phyloP scores from a whole-genome alignment of 2,113 vertebrate genomes.

The Cepphus grylle region DNA sequence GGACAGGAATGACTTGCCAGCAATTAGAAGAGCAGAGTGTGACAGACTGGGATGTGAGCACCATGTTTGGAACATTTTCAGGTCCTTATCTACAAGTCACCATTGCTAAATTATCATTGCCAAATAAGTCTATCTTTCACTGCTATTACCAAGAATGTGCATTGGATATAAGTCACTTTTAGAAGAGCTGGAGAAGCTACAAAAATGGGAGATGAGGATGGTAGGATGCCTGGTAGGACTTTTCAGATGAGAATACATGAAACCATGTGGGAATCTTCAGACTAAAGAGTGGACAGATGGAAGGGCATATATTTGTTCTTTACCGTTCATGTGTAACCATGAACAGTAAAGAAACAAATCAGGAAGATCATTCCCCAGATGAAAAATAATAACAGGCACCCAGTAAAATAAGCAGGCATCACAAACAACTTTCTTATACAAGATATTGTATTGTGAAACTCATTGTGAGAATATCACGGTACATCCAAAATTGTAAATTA shows the following conservation, averaged over 20 bases:
- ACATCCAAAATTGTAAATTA: not conserved
- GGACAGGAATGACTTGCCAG: not conserved
- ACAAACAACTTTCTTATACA: not conserved
- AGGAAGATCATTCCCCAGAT: not conserved
- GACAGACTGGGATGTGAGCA: not conserved
- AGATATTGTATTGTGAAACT: not conserved
- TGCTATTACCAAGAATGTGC: rapidly evolving
- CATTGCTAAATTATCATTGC: not conserved
- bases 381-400: not conserved
- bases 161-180: not conserved
- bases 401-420: not conserved
- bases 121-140: not conserved
- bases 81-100: not conserved
- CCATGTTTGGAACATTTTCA: not conserved
- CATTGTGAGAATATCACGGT: not conserved
- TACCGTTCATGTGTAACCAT: not conserved
- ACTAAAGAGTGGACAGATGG: not conserved
- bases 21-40: not conserved
- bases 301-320: not conserved
- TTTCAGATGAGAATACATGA: not conserved
- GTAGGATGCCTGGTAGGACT: not conserved
- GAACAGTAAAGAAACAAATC: not conserved
- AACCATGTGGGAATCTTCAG: not conserved
- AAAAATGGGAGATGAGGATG: not conserved
- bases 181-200: not conserved